phyloP scores from a whole-genome alignment of 2,888 invertebrate species.

The Morpho achilles region DNA sequence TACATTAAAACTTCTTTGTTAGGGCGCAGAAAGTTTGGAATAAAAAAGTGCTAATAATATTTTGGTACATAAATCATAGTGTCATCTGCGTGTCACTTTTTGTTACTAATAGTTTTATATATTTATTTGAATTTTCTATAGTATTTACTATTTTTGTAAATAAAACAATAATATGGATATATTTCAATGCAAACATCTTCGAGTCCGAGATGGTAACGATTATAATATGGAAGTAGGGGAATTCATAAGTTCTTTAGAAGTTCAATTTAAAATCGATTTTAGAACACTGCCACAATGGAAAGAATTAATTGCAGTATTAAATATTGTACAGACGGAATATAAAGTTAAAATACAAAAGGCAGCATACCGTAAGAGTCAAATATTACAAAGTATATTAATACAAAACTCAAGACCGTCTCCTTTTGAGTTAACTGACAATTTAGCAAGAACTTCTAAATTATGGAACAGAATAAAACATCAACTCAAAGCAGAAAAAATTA shows the following conservation, averaged over 20 bases:
- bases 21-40: no score
- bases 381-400: slow-evolving; percentile 52
- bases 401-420: slow-evolving; percentile 51
- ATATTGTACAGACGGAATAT: slow-evolving; percentile 39
- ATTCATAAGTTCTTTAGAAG: slow-evolving; percentile 50
- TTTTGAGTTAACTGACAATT: slow-evolving; percentile 48
- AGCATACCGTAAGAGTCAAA: slow-evolving; percentile 43
- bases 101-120: no score
- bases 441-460: slow-evolving; percentile 49
- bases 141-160: background rate
- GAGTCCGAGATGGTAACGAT: slow-evolving; percentile 42
- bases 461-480: slow-evolving; percentile 41
- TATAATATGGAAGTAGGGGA: slow-evolving; percentile 43
- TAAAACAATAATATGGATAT: slow-evolving; percentile 28
- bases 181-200: slow-evolving; percentile 44
- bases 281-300: slow-evolving; percentile 53
- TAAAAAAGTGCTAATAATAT: no score
- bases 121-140: no score
- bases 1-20: no score
- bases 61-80: no score
- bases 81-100: no score
- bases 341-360: slow-evolving; percentile 46
- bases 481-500: slow-evolving; percentile 23
- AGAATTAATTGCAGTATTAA: slow-evolving; percentile 44
- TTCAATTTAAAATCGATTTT: slow-evolving; percentile 47